phyloP scores from a whole-genome alignment of 2,113 vertebrate species.

The Myrmophylax atrothorax region DNA sequence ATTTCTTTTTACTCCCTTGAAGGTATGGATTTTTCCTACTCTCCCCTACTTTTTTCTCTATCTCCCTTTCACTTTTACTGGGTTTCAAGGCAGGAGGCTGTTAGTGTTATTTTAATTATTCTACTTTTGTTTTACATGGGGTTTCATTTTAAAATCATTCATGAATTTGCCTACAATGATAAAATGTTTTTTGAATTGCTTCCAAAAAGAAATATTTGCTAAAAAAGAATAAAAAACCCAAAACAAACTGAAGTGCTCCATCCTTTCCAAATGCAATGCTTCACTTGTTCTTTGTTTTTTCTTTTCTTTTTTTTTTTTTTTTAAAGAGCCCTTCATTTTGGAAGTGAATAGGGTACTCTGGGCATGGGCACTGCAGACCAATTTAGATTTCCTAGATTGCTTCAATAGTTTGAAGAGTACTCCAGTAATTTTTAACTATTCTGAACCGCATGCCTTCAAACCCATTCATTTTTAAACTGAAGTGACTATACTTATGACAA shows the following conservation, averaged over 20 bases:
- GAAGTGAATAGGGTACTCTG: constrained; percentile 67
- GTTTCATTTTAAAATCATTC: constrained; percentile 34
- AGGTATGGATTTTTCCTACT: not conserved
- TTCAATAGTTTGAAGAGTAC: constrained; percentile 67
- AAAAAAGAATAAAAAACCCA: not conserved
- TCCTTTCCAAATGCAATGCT: constrained; percentile 62
- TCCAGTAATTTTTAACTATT: constrained; percentile 56
- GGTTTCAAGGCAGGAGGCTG: not conserved
- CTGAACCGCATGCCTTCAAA: not conserved
- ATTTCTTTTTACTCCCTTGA: constrained; percentile 29
- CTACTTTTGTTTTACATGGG: not conserved
- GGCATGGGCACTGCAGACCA: constrained; percentile 37
- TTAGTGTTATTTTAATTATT: constrained; percentile 13
- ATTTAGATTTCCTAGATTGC: constrained; percentile 68
- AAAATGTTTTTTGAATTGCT: constrained; percentile 49
- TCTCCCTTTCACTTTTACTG: not conserved
- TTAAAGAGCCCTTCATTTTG: constrained; percentile 72
- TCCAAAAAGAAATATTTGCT: constrained; percentile 62
- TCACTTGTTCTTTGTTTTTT: constrained; percentile 11
- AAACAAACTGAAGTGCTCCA: constrained; percentile 28
- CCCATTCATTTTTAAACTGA: constrained; percentile 19
- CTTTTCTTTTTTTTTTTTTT: not conserved
- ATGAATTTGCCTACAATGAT: constrained; percentile 3
- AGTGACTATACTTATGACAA: constrained; percentile 46
- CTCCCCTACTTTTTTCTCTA: not conserved